Evolutionary conservation across 1,140 invertebrate species (phyloP).

Genomic region (Oreohelix idahoensis): DNA sequence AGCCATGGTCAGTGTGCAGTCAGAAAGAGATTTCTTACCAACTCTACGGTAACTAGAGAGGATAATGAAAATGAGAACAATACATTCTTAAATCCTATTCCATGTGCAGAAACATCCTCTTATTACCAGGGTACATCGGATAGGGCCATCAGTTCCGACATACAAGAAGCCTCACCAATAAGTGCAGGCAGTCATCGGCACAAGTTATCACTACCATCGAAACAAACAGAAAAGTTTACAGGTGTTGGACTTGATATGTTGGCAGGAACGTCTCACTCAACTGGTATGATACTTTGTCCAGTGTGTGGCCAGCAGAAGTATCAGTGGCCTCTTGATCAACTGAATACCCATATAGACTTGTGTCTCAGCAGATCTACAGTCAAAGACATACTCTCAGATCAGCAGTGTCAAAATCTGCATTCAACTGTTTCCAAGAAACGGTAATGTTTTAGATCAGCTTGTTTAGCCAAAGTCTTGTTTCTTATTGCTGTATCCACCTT

Average conservation of each 20-base stretch:
- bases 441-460: neutral
- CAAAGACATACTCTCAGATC: neutral
- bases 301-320: slow-evolving; percentile 29
- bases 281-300: slow-evolving; percentile 20
- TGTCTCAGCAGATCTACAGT: slow-evolving; percentile 23
- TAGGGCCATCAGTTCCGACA: too few species aligned
- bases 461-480: too few species aligned
- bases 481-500: too few species aligned
- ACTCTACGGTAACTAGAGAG: too few species aligned
- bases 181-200: neutral
- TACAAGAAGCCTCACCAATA: too few species aligned
- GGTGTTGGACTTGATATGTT: neutral
- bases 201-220: neutral
- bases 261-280: neutral
- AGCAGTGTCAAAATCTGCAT: neutral
- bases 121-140: too few species aligned
- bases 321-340: slow-evolving; percentile 25
- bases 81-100: too few species aligned
- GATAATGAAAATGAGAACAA: too few species aligned
- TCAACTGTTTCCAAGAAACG: neutral
- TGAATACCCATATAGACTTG: slow-evolving; percentile 29
- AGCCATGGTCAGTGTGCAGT: neutral
- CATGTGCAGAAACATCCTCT: too few species aligned
- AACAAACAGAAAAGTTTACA: neutral
- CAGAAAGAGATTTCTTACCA: neutral